phyloP scores from a whole-genome alignment of 2,113 vertebrate genomes.

The Phrynosoma platyrhinos region DNA sequence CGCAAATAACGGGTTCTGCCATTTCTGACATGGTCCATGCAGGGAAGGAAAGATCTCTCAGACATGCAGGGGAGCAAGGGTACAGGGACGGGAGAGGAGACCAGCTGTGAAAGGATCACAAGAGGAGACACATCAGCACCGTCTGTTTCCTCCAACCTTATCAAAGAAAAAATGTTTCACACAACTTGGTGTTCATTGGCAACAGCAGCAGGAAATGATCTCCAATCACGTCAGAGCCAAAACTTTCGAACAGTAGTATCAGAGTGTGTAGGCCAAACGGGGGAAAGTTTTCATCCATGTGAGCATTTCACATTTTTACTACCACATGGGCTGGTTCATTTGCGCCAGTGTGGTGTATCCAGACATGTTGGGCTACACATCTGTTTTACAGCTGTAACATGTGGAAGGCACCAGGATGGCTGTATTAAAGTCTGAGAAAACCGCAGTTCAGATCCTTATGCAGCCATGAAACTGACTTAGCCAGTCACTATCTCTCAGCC shows the following conservation, averaged over 20 bases:
- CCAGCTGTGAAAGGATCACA: constrained; percentile 38
- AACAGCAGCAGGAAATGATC: not conserved
- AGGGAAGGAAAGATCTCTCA: constrained; percentile 31
- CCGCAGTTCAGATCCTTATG: not conserved
- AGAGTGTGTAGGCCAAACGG: not conserved
- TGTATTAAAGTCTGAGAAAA: no score
- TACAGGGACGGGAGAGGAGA: not conserved
- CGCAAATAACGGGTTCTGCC: constrained; percentile 73
- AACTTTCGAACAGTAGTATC: not conserved
- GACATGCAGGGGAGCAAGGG: constrained; percentile 37
- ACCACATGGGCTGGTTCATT: not conserved
- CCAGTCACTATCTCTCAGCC: not conserved
- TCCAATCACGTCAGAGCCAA: not conserved
- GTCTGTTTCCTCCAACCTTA: constrained; percentile 8
- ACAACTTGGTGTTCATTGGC: constrained; percentile 24
- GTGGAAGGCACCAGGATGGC: no score
- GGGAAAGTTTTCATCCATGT: not conserved
- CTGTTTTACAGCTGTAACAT: no score
- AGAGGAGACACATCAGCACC: constrained; percentile 20
- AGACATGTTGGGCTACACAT: no score
- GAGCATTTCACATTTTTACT: not conserved
- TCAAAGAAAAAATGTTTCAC: constrained; percentile 50
- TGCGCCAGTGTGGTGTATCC: not conserved
- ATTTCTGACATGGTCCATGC: constrained; percentile 77
- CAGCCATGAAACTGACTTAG: not conserved